These are phyloP conservation scores for Bettongia penicillata DNA, from an alignment of 2,113 vertebrate genomes.

Conservation along the genomic window DNA sequence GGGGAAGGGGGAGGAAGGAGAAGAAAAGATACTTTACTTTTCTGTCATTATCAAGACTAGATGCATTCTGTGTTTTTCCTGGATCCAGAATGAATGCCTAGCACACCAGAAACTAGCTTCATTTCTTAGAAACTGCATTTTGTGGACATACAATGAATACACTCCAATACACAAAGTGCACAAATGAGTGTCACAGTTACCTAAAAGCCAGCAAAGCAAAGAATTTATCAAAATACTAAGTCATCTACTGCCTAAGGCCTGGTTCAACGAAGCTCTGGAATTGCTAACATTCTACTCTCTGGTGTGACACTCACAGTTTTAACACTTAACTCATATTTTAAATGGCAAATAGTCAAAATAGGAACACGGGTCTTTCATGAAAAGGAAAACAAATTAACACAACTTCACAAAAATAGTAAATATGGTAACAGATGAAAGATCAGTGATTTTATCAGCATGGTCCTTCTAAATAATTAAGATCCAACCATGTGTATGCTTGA, in stretches of 20 bases:
- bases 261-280: background rate
- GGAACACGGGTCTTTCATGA: background rate
- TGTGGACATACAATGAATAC: background rate
- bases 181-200: background rate
- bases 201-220: background rate
- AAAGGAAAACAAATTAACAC: background rate
- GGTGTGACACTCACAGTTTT: background rate
- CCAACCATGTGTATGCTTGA: background rate
- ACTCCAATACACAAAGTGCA: background rate
- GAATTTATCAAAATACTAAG: background rate
- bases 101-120: background rate
- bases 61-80: background rate
- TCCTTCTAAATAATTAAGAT: background rate
- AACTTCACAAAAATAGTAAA: background rate
- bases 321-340: background rate
- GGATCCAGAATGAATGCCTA: constrained; percentile 6
- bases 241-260: background rate
- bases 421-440: background rate
- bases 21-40: background rate
- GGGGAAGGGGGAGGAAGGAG: background rate
- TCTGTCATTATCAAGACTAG: background rate
- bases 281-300: background rate
- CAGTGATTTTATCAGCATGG: background rate
- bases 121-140: background rate
- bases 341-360: background rate